Evolutionary conservation across 2,888 invertebrate species (phyloP), one percentile per base, ranked within the genome.

Genomic region (Hemistola chrysoprasaria): DNA sequence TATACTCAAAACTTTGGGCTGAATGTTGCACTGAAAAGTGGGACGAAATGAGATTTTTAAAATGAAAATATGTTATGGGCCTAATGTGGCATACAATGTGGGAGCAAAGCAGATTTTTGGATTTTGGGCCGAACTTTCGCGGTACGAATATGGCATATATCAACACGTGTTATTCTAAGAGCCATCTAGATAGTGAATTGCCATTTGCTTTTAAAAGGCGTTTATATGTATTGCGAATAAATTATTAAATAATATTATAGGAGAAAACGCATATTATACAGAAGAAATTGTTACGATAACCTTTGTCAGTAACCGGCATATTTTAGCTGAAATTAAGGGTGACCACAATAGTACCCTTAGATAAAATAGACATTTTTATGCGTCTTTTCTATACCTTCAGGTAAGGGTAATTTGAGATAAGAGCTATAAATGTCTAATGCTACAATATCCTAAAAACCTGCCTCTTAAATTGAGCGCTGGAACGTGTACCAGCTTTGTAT

Each of bases 311-410:
- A 29, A 27, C 45, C 45, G 22, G 29, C 22, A 45, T 45, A 45
- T 45, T 40, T 45, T 37, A 37, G 21, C 28, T 11, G 24, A 45
- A 36, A 45, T 45, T 40, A 45, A 45, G 26, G 40, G 40, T 40
- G 33, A 36, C 33, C 33, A 37, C 20, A 16, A 4, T 38, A 43
- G 43, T 33, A 38, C 8, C 30, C 25, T 31, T 38, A 41, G 46
- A 47, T 47, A 47, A 47, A 39, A 29, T 37, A 30, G 46, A 47
- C 46, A 47, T 47, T 47, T 47, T 47, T 47, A 47, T 47, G 46
- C 31, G 30, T 28, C 43, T 24, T 29, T 44, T 44, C 43, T 44
- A 44, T 47, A 41, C 31, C 38, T 41, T 28, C 46, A 37, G 46
- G 46, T 47, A 38, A 24, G 41, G 36, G 46, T 47, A 41, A 47